phyloP scores from a whole-genome alignment of 2,113 vertebrate genomes.

The Peromyscus maniculatus region DNA sequence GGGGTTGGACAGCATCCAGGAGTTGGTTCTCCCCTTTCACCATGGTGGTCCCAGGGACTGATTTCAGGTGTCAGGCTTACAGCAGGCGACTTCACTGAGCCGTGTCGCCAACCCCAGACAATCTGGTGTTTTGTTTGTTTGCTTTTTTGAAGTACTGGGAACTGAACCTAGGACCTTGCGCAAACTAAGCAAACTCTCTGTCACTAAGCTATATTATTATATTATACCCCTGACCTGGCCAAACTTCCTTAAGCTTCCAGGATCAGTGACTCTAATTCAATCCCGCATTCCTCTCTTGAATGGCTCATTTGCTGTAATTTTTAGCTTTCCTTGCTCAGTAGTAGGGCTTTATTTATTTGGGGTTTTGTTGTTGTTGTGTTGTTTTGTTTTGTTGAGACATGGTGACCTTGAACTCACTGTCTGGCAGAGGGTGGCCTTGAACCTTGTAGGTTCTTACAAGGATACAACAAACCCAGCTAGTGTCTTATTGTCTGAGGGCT shows the following conservation, averaged over 20 bases:
- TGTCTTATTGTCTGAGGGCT: neutral
- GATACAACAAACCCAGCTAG: neutral
- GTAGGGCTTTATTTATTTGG: neutral
- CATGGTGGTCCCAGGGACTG: neutral
- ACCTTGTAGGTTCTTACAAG: neutral
- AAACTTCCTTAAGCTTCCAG: conserved; percentile 24
- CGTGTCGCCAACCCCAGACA: neutral
- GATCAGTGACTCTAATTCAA: neutral
- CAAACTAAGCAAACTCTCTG: neutral
- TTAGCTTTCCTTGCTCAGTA: neutral
- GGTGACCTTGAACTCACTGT: no score
- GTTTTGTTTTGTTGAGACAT: neutral
- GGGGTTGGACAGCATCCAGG: neutral
- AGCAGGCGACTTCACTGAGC: neutral
- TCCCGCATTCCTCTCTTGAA: neutral
- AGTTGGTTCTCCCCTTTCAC: neutral
- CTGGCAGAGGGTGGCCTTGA: neutral
- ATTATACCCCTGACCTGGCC: neutral
- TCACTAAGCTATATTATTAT: neutral
- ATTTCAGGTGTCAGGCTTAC: neutral
- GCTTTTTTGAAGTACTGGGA: neutral
- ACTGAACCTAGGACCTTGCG: neutral
- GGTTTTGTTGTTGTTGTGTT: neutral
- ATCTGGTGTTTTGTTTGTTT: neutral
- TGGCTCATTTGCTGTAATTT: neutral